These are phyloP conservation scores for Channallabes apus DNA, from an alignment of 2,797 vertebrate species.

Conservation along the genomic window DNA sequence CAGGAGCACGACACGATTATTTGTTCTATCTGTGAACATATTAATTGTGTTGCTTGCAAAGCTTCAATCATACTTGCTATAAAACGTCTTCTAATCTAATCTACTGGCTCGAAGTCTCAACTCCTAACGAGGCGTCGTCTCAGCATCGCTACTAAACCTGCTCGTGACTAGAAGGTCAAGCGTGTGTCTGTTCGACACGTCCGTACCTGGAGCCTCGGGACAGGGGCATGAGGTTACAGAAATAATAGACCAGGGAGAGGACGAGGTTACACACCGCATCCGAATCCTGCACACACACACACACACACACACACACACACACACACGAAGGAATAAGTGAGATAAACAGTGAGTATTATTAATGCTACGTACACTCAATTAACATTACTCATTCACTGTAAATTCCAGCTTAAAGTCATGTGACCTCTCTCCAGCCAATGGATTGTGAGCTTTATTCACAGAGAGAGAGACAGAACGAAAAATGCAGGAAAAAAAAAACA, in stretches of 20 bases:
- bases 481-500: too few species aligned
- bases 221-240: conserved; percentile 98
- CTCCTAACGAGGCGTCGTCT: too few species aligned
- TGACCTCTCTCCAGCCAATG: neutral
- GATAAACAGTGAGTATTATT: neutral
- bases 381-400: neutral
- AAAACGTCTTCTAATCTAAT: too few species aligned
- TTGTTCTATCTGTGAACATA: too few species aligned
- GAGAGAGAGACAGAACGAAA: neutral
- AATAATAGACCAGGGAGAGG: conserved; percentile 95
- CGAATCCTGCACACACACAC: conserved; percentile 78
- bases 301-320: neutral
- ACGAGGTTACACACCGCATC: conserved; percentile 95
- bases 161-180: too few species aligned
- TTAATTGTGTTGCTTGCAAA: too few species aligned
- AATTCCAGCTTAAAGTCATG: neutral
- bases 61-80: too few species aligned
- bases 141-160: too few species aligned
- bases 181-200: neutral
- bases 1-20: too few species aligned
- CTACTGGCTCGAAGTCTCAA: too few species aligned
- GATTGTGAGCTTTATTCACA: neutral
- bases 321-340: neutral
- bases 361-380: neutral
- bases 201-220: conserved; percentile 88